Conservation (phyloP, 2,888 invertebrate species). For the Phrixothrix hirtus region DNA sequence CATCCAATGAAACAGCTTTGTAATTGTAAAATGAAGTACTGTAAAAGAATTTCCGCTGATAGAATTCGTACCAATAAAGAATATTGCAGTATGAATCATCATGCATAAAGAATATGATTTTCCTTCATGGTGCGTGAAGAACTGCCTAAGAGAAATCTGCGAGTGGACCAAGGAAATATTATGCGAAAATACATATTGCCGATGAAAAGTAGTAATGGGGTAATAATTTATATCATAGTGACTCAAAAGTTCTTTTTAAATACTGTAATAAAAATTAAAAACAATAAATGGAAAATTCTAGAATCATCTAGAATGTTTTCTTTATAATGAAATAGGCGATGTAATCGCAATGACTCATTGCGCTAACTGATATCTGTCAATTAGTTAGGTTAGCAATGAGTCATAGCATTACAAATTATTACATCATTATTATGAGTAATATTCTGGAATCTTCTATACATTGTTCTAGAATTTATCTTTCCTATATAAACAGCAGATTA, state of each 20-base stretch:
- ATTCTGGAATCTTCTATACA: no score
- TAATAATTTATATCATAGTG: not conserved
- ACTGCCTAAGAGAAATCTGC: not conserved
- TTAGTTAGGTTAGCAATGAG: no score
- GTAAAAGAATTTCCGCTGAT: not conserved
- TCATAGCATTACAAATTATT: no score
- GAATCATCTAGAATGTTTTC: no score
- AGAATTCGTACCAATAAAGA: not conserved
- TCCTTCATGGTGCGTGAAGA: not conserved
- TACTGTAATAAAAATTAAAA: no score
- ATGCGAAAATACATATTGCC: not conserved
- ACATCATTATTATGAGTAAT: no score
- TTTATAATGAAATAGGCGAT: no score
- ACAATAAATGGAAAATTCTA: no score
- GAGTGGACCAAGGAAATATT: not conserved
- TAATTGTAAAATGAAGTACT: not conserved
- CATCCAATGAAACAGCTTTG: not conserved
- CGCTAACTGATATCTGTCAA: no score
- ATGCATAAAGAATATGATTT: not conserved
- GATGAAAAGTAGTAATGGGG: not conserved
- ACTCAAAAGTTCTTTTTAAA: not conserved
- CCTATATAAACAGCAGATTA: no score
- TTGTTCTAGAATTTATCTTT: no score
- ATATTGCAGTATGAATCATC: not conserved
- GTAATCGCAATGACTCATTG: no score